Percentiles rank a stretch among this genome's conserved stretches.
These are phyloP conservation scores for Campylomormyrus tamandua DNA, from an alignment of 2,113 vertebrate species.

Conservation along the genomic window DNA sequence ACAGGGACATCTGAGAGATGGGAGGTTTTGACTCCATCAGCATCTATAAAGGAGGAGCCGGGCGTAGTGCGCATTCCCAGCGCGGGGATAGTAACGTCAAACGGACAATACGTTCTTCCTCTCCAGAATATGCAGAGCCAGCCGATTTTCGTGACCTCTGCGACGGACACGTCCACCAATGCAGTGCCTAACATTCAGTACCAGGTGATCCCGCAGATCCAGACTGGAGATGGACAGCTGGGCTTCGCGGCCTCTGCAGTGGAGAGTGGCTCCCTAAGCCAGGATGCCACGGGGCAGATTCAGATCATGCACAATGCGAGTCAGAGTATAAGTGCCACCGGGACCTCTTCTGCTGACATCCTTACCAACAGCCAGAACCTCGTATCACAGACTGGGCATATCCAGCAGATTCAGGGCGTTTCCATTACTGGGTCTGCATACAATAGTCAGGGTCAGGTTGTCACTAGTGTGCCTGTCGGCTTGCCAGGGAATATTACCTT, in stretches of 20 bases:
- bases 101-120: constrained; percentile 93
- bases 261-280: constrained; percentile 71
- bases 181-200: constrained; percentile 91
- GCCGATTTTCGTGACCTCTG: constrained; percentile 91
- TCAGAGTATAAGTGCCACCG: constrained; percentile 71
- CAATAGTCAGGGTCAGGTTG: constrained; percentile 74
- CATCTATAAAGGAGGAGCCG: constrained; percentile 88
- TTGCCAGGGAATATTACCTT: constrained; percentile 94
- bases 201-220: constrained; percentile 97
- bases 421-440: constrained; percentile 78
- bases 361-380: constrained; percentile 67
- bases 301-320: constrained; percentile 86
- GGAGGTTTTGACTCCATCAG: constrained; percentile 85
- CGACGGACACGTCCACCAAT: constrained; percentile 79
- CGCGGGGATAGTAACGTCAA: constrained; percentile 83
- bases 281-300: constrained; percentile 82
- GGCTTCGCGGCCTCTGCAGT: constrained; percentile 75
- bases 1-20: constrained; percentile 85
- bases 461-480: constrained; percentile 81
- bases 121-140: constrained; percentile 92
- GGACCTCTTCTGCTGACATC: constrained; percentile 69
- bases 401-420: constrained; percentile 85
- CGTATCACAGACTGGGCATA: constrained; percentile 81
- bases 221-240: constrained; percentile 83
- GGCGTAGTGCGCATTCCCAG: constrained; percentile 87